These are phyloP conservation scores for Panagrolaimus sp. DNA, from an alignment of 1,140 invertebrate species.

Conservation along the genomic window DNA sequence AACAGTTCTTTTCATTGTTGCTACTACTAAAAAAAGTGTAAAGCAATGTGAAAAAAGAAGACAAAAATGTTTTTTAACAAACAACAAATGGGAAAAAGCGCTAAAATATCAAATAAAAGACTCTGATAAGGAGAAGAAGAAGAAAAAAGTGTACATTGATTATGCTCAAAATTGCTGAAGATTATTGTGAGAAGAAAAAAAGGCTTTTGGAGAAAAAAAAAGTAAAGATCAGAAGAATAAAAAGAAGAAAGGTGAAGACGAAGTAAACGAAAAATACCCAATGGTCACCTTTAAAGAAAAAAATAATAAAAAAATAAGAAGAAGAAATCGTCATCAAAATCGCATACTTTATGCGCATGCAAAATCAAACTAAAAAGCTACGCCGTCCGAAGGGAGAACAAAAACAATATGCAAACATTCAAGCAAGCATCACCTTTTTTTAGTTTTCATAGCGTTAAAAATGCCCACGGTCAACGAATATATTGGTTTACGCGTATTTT, in stretches of 20 bases:
- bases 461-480: slow-evolving; percentile 13
- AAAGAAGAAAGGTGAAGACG: not conserved
- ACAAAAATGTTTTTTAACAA: no score
- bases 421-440: slow-evolving; percentile 1
- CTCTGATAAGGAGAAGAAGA: no score
- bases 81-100: no score
- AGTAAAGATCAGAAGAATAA: not conserved
- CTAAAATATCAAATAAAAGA: no score
- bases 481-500: no score
- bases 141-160: no score
- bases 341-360: not conserved
- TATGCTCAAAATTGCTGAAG: no score
- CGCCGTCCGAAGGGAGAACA: not conserved
- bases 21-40: no score
- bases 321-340: not conserved
- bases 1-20: not conserved
- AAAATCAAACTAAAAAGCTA: not conserved
- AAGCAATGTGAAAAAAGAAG: no score
- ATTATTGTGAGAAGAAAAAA: not conserved
- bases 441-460: not conserved
- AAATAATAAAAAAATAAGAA: no score
- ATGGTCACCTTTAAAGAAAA: not conserved
- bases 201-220: not conserved
- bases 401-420: slow-evolving; percentile 11
- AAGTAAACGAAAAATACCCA: not conserved